Base-by-base conservation (phyloP, 2,888 invertebrate genomes). In the Seira ritae region DNA sequence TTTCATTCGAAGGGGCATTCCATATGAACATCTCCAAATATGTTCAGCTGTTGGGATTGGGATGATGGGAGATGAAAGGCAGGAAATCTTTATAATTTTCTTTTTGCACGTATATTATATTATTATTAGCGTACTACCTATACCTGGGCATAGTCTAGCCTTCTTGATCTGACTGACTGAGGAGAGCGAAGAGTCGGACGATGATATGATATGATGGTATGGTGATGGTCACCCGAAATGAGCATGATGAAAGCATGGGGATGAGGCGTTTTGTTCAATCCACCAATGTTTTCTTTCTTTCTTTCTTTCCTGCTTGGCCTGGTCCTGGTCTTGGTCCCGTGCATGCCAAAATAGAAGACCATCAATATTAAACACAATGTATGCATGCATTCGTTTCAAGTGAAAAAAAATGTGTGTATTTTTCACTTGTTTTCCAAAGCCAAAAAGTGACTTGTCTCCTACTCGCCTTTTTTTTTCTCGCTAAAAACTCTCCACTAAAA, bases 321-420 rank as follows among this genome's bases (percentile, higher is more conserved):
- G n/a, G n/a, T 42, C 42, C 42, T 42, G 42, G 42, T 12, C 42
- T 42, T n/a, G 50, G 50, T 31, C 31, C 31, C 31, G 31, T 50
- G 50, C 17, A 50, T 50, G 50, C 50, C 50, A 50, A 31, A 31
- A 31, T 1, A 8, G 15, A 50, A 50, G 15, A 50, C 17, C 50
- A 50, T 50, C 50, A 50, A 50, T 50, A 31, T 50, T 50, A n/a
- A 50, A 50, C 50, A 50, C 50, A 50, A 50, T 50, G 50, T 50
- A 50, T 50, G 50, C 50, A 50, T n/a, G 17, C 50, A 50, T 50
- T 50, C 50, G 50, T 50, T 50, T 31, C 31, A 31, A 31, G 31
- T 31, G 31, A 31, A 31, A 42, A 42, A 42, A 50, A 50, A 50
- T 50, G 50, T 50, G 50, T 8, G 50, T 50, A n/a, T 50, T 50